phyloP scores from a whole-genome alignment of 2,113 vertebrate species.

The Phalacrocorax brasilianus region DNA sequence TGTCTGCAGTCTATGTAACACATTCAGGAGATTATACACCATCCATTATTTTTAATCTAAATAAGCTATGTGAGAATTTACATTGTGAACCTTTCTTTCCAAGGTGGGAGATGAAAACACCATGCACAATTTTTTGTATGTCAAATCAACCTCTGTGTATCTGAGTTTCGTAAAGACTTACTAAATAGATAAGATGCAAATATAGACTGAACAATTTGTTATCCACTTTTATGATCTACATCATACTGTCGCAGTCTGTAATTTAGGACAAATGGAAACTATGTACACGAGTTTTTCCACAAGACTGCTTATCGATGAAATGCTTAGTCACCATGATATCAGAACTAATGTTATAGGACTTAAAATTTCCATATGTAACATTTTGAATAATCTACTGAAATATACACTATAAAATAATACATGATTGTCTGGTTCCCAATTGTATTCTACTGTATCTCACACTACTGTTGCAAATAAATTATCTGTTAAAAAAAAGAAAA shows the following conservation, averaged over 20 bases:
- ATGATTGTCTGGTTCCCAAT: background rate
- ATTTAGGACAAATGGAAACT: slow-evolving; percentile 55
- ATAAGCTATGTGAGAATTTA: slow-evolving; percentile 15
- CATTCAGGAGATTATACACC: background rate
- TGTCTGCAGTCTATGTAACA: background rate
- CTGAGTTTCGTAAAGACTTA: slow-evolving; percentile 48
- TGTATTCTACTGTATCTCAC: slow-evolving; percentile 49
- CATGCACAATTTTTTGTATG: background rate
- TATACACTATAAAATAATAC: slow-evolving; percentile 2
- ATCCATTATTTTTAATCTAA: background rate
- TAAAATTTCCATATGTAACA: slow-evolving; percentile 44
- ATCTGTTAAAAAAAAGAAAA: background rate
- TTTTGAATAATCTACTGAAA: slow-evolving; percentile 68
- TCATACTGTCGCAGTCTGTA: slow-evolving; percentile 27
- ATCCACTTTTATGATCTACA: slow-evolving; percentile 14
- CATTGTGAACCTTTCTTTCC: background rate
- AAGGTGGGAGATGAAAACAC: background rate
- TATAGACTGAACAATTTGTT: slow-evolving; percentile 21
- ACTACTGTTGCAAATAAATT: slow-evolving; percentile 70
- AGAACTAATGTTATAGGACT: slow-evolving; percentile 55
- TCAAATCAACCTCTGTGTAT: background rate
- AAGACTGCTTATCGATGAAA: slow-evolving; percentile 56
- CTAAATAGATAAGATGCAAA: slow-evolving; percentile 23
- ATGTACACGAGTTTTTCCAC: slow-evolving; percentile 37
- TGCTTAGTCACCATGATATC: slow-evolving; percentile 26